Base-by-base conservation (phyloP, 2,888 invertebrate species). In the Hermaeophaga mercurialis region DNA sequence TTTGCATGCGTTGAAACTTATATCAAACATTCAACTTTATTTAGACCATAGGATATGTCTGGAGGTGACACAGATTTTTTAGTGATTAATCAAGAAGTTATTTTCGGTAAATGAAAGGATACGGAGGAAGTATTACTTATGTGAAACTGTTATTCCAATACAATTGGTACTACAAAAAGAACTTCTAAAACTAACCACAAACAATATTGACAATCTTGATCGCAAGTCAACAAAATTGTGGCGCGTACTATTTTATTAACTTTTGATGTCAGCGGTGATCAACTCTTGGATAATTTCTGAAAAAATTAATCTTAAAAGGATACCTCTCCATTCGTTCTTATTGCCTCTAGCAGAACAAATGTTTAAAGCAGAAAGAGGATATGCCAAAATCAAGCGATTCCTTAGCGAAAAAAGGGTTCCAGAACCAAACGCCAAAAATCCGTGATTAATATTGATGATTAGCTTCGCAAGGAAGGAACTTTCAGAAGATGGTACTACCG, bases 401-500 rank as follows among this genome's bases (percentile, higher is more conserved):
- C 19, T 41, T 7, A 41, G 19, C 22, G 41, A 4, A 18, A 19
- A 11, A 7, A 5, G n/a, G 41, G 41, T 4, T 9, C 19, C 9
- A 8, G 7, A 9, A 41, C 11, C 12, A 41, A n/a, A 41, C 18
- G 19, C n/a, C 22, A 9, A 6, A 41, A 41, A 19, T 22, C 41
- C 4, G 22, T 41, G 41, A 18, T 41, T 6, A 41, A 41, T 19
- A 12, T 41, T 4, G 41, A 12, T n/a, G 41, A 41, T 11, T 12
- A 22, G 2, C 41, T 41, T 19, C 41, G 22, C n/a, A 19, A 9
- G 8, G 28, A 28, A 28, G 28, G 28, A 9, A 28, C 28, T 28
- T 6, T 9, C 8, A 46, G 47, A 55, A 47, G 48, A 44, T 39
- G 50, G 53, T 56, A 56, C 54, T 55, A 44, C 56, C 31, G 28